Conservation (phyloP, 2,113 vertebrate species). For the Ginglymostoma cirratum region DNA sequence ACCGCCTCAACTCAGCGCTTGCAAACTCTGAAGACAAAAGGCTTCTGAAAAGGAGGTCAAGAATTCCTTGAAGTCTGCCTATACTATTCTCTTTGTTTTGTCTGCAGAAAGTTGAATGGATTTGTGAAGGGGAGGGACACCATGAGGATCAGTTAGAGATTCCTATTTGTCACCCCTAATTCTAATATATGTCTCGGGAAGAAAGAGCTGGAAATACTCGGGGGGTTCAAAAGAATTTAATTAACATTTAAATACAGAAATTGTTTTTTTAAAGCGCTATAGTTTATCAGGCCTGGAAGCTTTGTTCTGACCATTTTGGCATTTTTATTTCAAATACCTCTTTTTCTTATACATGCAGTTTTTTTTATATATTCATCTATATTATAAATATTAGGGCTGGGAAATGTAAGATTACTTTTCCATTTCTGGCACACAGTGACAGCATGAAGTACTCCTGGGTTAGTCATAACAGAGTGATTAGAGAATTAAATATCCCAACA, state of each 20-base stretch:
- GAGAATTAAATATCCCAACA: not conserved
- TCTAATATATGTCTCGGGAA: conserved; percentile 27
- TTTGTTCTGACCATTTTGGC: not conserved
- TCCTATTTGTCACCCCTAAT: conserved; percentile 35
- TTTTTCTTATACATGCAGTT: not conserved
- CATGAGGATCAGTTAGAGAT: conserved; percentile 4
- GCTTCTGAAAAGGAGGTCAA: conserved; percentile 36
- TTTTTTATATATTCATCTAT: not conserved
- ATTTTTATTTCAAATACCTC: not conserved
- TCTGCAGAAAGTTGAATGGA: conserved; percentile 30
- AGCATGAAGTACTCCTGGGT: not conserved
- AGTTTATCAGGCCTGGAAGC: conserved; percentile 18
- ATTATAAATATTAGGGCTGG: not conserved
- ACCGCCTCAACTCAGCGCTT: conserved; percentile 27
- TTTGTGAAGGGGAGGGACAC: conserved; percentile 23
- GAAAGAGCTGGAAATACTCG: conserved; percentile 33
- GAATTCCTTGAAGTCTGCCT: conserved; percentile 35
- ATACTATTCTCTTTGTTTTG: conserved; percentile 30
- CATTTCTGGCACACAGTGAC: not conserved
- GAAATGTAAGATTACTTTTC: not conserved
- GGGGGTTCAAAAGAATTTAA: conserved; percentile 35
- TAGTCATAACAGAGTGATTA: not conserved
- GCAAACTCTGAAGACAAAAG: conserved; percentile 34
- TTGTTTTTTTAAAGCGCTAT: not conserved
- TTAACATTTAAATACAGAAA: conserved; percentile 36